Conservation (phyloP, 2,888 invertebrate genomes). For the Xestia ashworthii region DNA sequence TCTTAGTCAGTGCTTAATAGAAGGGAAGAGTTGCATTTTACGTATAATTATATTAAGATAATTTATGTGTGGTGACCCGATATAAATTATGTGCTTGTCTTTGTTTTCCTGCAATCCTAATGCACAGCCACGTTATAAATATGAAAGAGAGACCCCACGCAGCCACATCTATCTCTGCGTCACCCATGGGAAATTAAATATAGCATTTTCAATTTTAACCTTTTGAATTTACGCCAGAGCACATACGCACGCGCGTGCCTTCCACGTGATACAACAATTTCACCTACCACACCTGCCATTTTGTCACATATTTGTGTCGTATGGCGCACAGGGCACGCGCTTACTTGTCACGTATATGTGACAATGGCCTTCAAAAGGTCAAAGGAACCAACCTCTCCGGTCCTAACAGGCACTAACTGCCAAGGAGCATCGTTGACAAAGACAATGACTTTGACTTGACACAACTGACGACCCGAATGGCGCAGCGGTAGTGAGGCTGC, state of each 20-base stretch:
- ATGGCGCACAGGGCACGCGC: too few relatives aligned
- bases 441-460: too few relatives aligned
- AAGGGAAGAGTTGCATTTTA: constrained; percentile 29
- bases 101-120: constrained; percentile 17
- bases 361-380: too few relatives aligned
- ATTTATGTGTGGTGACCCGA: constrained; percentile 23
- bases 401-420: neutral
- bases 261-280: too few relatives aligned
- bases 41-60: constrained; percentile 24
- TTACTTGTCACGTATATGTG: too few relatives aligned
- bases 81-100: constrained; percentile 14
- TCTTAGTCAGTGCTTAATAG: constrained; percentile 29
- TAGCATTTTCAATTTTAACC: neutral
- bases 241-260: too few relatives aligned
- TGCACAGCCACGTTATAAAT: neutral
- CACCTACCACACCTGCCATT: too few relatives aligned
- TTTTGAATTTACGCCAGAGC: too few relatives aligned
- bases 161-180: neutral
- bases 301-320: too few relatives aligned
- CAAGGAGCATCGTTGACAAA: neutral
- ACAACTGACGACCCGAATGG: too few relatives aligned
- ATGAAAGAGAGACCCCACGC: neutral
- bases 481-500: too few relatives aligned
- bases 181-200: neutral
- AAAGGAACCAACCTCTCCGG: neutral